Base-by-base conservation (phyloP, 1,140 invertebrate genomes). In the Scaptodrosophila lebanonensis region DNA sequence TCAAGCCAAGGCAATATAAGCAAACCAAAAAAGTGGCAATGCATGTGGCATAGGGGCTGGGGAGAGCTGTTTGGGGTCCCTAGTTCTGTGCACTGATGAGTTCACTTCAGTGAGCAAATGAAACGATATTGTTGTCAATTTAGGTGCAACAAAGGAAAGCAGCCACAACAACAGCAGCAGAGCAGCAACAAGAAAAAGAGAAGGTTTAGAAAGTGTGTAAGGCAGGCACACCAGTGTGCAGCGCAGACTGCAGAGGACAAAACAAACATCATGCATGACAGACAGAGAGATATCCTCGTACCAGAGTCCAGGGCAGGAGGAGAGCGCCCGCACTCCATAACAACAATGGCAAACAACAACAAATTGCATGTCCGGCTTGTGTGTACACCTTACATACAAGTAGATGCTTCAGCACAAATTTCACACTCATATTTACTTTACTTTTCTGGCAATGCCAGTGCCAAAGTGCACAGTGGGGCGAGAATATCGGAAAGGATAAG, bases 71-170 rank as follows among this genome's bases (percentile, higher is more conserved):
- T 3, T 7, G 18, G 36, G 16, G 60, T 53, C 52, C 62, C 62
- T 66, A 33, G 44, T n/a, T n/a, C n/a, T n/a, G n/a, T n/a, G 51
- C 68, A 79, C 75, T 79, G 73, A 79, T 79, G 73, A 79, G 73
- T 79, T 79, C 73, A 79, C 73, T 79, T 79, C 73, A 79, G 68
- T 79, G 73, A 79, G 73, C 73, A 79, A 79, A 79, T 79, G 73
- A 79, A 79, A 79, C 73, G 73, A 79, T 79, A 79, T 79, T 79
- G 73, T 79, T 79, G 73, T 79, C 75, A 79, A 79, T 79, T 79
- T 79, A 79, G 75, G 73, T 79, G 73, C 75, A 82, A 82, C 75
- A 83, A 82, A 82, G 75, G 70, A 68, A 69, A 75, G 59, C 65
- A 75, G 64, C 51, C 12, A 58, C 29, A 33, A 54, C 43, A 39